Evolutionary conservation across 2,888 invertebrate genomes (phyloP), one percentile per base, ranked within the genome.

Genomic region (Hemicrepidius hirtus): DNA sequence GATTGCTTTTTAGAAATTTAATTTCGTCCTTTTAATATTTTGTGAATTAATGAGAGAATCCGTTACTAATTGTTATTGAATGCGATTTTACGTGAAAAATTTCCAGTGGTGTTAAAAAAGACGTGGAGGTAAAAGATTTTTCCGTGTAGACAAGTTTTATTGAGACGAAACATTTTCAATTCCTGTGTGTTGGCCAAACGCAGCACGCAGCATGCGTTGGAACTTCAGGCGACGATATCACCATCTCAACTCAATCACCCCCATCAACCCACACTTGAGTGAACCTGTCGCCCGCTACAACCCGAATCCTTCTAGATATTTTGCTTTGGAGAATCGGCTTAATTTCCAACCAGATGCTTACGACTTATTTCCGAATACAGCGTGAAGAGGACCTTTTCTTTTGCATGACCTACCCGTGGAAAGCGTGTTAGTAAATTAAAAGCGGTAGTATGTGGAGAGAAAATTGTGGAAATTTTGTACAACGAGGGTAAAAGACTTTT

Each of bases 191-290:
- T 35, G 66, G 32, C 57, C 18, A 59, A 67, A 55, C 57, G 28
- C 44, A 50, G 28, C 50, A 67, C 57, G 57, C 66, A 59, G 46
- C 66, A 57, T 67, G 66, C 66, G 37, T 57, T 57, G 32, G 66
- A 35, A 65, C 50, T 65, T 40, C 65, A 53, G 57, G 66, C 57
- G 57, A 46, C 66, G 66, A 67, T 67, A 57, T 67, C 66, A 67
- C 66, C 57, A 67, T 67, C 57, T 67, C 66, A 57, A 67, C 66
- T 67, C 66, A 67, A 67, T 67, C 66, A 57, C 44, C 57, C 50
- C 46, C 44, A 67, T 67, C 66, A 53, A 6, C 66, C 35, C 57
- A 57, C 66, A 67, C 57, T 57, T 67, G 44, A 57, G 18, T 46
- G 66, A 44, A 28, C 37, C 44, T 59, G 65, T 65, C 53, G 41